Percentiles rank a stretch among this genome's conserved stretches.
phyloP scores from a whole-genome alignment of 1,140 invertebrate species.

The Oncopeltus fasciatus region DNA sequence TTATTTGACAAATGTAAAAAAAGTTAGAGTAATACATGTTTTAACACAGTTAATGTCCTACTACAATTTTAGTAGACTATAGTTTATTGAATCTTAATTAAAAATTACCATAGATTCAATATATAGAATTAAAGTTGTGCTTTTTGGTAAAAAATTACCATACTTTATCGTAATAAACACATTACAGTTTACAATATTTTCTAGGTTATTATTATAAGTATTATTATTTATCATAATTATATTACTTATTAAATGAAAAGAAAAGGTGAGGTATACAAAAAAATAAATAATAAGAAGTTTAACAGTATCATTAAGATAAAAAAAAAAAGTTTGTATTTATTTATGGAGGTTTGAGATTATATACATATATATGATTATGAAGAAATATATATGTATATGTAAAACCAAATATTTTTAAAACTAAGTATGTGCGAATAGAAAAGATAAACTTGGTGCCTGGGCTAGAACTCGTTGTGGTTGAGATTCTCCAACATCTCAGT shows the following conservation, averaged over 20 bases:
- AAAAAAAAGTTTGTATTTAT: neutral
- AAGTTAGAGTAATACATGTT: neutral
- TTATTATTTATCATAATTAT: neutral
- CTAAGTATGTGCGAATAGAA: neutral
- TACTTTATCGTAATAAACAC: constrained; percentile 22
- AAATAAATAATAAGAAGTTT: no score
- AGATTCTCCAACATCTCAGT: neutral
- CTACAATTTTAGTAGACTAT: neutral
- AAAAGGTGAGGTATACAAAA: constrained; percentile 5
- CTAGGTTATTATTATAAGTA: constrained; percentile 2
- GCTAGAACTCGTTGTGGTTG: constrained; percentile 8
- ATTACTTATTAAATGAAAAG: neutral
- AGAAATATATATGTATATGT: neutral
- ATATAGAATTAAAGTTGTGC: constrained; percentile 8
- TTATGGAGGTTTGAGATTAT: neutral
- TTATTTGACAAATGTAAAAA: constrained; percentile 3
- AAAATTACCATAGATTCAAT: constrained; percentile 14
- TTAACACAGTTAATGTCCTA: neutral
- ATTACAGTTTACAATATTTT: constrained; percentile 22
- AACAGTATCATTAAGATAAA: neutral
- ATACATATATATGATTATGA: constrained; percentile 6
- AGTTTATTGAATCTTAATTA: neutral
- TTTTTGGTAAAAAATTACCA: constrained; percentile 23
- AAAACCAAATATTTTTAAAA: no score
- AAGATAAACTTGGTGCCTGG: neutral